phyloP scores from a whole-genome alignment of 53 echinoderm and acorn worm species.

The Zoroaster sp. region DNA sequence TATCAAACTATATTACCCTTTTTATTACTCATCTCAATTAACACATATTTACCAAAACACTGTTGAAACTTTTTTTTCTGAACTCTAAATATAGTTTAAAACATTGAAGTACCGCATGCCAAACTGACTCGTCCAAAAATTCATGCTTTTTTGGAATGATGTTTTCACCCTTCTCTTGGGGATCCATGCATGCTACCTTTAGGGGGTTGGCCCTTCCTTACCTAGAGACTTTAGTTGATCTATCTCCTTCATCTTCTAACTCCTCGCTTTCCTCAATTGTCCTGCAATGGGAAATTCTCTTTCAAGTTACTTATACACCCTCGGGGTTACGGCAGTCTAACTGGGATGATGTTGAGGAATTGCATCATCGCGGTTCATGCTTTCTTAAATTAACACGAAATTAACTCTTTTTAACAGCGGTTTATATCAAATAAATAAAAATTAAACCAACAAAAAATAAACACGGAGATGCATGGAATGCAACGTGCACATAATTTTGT shows the following conservation, averaged over 20 bases:
- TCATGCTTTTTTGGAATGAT: neutral
- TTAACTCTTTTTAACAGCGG: too few relatives aligned
- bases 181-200: conserved; percentile 4
- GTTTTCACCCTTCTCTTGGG: neutral
- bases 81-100: neutral
- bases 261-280: conserved; percentile 92
- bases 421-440: too few relatives aligned
- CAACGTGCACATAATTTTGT: too few relatives aligned
- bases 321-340: too few relatives aligned
- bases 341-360: neutral
- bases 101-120: neutral
- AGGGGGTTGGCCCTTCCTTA: conserved; percentile 1
- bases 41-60: too few relatives aligned
- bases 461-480: too few relatives aligned
- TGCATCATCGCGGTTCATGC: too few relatives aligned
- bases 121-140: neutral
- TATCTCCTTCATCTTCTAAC: conserved; percentile 60
- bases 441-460: too few relatives aligned
- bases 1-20: too few relatives aligned
- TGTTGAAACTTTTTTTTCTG: too few relatives aligned
- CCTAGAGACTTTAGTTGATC: conserved; percentile 66
- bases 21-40: too few relatives aligned
- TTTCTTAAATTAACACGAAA: too few relatives aligned
- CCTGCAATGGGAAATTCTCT: conserved; percentile 60
- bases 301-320: neutral